phyloP scores from a whole-genome alignment of 1,140 invertebrate genomes.

The Macrocentrus cingulum region DNA sequence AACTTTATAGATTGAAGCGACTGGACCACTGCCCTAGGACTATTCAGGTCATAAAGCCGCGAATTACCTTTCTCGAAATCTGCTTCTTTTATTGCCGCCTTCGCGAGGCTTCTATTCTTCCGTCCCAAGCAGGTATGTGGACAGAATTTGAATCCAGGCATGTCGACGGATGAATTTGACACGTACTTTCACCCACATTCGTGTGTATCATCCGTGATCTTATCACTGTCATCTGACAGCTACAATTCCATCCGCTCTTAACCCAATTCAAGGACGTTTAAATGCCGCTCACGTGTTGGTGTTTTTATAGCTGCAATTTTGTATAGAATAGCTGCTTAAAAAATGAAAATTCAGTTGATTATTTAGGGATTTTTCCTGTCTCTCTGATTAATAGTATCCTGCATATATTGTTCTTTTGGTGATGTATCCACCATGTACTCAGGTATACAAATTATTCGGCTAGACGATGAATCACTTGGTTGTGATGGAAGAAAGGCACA shows the following conservation, averaged over 20 bases:
- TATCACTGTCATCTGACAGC: slow-evolving; percentile 11
- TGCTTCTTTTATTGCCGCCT: slow-evolving; percentile 9
- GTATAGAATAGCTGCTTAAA: not conserved
- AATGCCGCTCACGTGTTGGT: not conserved
- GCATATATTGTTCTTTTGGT: not conserved
- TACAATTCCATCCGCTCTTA: slow-evolving; percentile 16
- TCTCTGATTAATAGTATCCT: not conserved
- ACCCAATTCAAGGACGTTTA: slow-evolving; percentile 15
- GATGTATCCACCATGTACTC: slow-evolving; percentile 9
- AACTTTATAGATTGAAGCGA: slow-evolving; percentile 27
- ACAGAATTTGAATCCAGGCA: not conserved
- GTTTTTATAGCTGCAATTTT: not conserved
- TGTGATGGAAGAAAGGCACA: slow-evolving; percentile 55
- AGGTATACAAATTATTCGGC: slow-evolving; percentile 27
- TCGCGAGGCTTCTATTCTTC: slow-evolving; percentile 9
- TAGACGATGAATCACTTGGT: slow-evolving; percentile 46
- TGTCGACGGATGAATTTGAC: not conserved
- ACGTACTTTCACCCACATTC: slow-evolving; percentile 21
- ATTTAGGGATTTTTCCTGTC: slow-evolving; percentile 4
- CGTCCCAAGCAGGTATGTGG: too few species aligned
- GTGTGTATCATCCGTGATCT: slow-evolving; percentile 4
- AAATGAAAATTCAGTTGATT: too few species aligned
- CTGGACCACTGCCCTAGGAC: slow-evolving; percentile 17
- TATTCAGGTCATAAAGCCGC: slow-evolving; percentile 26
- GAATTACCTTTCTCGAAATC: slow-evolving; percentile 18